phyloP scores from a whole-genome alignment of 2,113 vertebrate species.

The Clarias macrocephalus region DNA sequence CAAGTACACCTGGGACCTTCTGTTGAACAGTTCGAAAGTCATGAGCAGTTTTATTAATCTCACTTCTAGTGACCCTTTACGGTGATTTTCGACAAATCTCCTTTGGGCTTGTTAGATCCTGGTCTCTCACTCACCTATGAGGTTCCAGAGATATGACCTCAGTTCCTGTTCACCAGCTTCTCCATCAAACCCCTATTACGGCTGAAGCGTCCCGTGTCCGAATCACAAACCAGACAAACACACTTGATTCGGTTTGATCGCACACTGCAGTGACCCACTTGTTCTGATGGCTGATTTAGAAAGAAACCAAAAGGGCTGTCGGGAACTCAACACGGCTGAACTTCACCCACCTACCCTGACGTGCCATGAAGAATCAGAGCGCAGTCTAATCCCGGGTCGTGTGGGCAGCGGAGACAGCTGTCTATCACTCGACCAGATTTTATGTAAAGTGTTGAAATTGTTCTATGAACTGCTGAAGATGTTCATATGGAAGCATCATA shows the following conservation, averaged over 20 bases:
- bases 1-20: neutral
- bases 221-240: neutral
- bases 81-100: neutral
- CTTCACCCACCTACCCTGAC: neutral
- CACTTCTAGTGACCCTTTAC: neutral
- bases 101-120: neutral
- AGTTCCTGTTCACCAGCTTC: neutral
- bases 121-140: neutral
- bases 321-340: neutral
- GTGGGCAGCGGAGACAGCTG: neutral
- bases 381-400: neutral
- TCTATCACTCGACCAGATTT: neutral
- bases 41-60: neutral
- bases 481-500: neutral
- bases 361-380: neutral
- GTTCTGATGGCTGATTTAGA: neutral
- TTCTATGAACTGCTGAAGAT: neutral
- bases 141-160: neutral
- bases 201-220: neutral
- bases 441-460: neutral
- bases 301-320: neutral
- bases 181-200: neutral
- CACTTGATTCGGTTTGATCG: neutral
- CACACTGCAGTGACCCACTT: neutral
- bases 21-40: neutral